Evolutionary conservation across 2,797 vertebrate species (phyloP).

Genomic region (Phoxinus dragarum): DNA sequence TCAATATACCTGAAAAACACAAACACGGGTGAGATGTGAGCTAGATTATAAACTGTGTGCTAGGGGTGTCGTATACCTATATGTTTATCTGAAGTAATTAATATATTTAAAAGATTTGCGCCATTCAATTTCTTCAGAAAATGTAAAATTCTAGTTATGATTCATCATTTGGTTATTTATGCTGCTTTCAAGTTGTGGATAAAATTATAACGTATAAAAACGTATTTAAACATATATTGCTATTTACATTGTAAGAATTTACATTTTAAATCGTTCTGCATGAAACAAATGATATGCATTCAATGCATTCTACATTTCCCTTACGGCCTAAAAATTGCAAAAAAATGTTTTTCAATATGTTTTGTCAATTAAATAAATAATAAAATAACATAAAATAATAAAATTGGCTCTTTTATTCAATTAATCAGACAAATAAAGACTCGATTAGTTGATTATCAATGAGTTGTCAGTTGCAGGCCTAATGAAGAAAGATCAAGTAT

Average conservation of each 20-base stretch:
- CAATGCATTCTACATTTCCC: background rate
- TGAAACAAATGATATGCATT: background rate
- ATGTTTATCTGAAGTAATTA: too few species aligned
- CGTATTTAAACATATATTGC: background rate
- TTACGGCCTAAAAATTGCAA: background rate
- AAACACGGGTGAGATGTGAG: background rate
- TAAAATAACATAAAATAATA: background rate
- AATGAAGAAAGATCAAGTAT: constrained; percentile 12
- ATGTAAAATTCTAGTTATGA: background rate
- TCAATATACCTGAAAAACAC: constrained; percentile 88
- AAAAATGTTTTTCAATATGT: background rate
- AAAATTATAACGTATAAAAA: background rate
- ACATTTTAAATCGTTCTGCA: background rate
- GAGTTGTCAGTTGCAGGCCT: background rate
- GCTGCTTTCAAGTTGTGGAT: background rate
- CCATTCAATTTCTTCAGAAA: background rate
- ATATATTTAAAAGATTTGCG: too few species aligned
- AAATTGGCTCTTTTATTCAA: background rate
- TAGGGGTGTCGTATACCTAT: too few species aligned
- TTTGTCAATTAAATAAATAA: background rate
- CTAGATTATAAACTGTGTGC: background rate
- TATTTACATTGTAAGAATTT: background rate
- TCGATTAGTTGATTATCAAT: background rate
- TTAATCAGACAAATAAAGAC: background rate
- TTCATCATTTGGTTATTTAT: background rate